These are phyloP conservation scores for Chaetodon trifasciatus DNA, from an alignment of 2,797 vertebrate species.

Conservation along the genomic window DNA sequence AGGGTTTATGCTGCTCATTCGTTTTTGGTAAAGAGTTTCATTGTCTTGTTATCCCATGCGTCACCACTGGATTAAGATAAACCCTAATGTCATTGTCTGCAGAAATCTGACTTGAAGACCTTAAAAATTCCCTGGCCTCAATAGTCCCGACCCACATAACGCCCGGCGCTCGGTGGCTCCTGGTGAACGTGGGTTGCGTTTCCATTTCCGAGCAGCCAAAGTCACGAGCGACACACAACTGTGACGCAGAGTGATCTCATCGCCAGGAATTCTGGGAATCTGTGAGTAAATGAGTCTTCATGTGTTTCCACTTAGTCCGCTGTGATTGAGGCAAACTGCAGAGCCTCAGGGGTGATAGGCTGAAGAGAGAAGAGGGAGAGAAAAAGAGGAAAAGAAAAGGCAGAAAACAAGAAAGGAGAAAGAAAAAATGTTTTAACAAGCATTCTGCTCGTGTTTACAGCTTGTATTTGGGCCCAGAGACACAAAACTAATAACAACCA, in stretches of 20 bases:
- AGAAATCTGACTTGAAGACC: constrained; percentile 4
- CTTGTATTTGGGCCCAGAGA: constrained; percentile 7
- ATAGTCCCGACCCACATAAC: constrained; percentile 4
- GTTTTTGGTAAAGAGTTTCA: background rate
- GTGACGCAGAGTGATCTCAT: constrained; percentile 72
- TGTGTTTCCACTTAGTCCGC: constrained; percentile 79
- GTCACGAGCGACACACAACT: constrained; percentile 36
- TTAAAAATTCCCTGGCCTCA: background rate
- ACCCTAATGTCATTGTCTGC: background rate
- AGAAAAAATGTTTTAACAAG: constrained; percentile 14
- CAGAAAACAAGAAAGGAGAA: background rate
- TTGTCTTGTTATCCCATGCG: background rate
- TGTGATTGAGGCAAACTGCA: constrained; percentile 52
- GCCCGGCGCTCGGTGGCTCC: constrained; percentile 9
- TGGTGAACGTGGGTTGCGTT: background rate
- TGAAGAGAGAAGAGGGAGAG: background rate
- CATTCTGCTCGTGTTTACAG: background rate
- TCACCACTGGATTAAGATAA: background rate
- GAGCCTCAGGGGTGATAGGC: constrained; percentile 20
- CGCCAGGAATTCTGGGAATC: constrained; percentile 83
- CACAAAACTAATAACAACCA: constrained; percentile 2
- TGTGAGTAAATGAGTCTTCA: constrained; percentile 64
- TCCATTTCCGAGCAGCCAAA: constrained; percentile 53
- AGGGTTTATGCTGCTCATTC: background rate
- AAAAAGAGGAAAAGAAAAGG: background rate